Evolutionary conservation across 2,797 vertebrate genomes (phyloP).

Genomic region (Sternotherus odoratus): DNA sequence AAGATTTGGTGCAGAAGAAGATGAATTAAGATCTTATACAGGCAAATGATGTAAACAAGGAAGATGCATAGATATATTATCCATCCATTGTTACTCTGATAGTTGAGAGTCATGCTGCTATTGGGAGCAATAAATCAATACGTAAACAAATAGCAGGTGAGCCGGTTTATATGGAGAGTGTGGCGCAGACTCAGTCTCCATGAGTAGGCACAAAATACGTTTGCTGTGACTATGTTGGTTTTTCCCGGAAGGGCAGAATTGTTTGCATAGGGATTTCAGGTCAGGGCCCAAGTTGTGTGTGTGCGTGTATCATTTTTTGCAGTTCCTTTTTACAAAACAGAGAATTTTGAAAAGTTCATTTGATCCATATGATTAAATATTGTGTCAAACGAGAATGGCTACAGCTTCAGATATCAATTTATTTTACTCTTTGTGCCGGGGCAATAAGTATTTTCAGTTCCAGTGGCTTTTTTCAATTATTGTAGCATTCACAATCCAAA

Average conservation of each 20-base stretch:
- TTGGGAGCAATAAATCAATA: not conserved
- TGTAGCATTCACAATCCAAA: constrained; percentile 31
- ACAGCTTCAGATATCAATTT: constrained; percentile 33
- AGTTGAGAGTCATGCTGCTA: not conserved
- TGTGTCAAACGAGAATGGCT: not conserved
- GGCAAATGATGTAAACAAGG: not conserved
- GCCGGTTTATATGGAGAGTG: rapidly evolving
- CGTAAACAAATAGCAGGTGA: not conserved
- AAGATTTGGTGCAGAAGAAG: not conserved
- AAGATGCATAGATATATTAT: not conserved
- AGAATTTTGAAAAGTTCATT: not conserved
- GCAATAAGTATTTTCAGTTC: constrained; percentile 23
- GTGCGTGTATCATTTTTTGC: not conserved
- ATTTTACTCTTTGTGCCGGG: constrained; percentile 26
- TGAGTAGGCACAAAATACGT: rapidly evolving
- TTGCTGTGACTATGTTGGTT: rapidly evolving
- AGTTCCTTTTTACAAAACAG: not conserved
- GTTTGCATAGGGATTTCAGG: not conserved
- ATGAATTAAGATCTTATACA: not conserved
- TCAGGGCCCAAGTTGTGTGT: rapidly evolving
- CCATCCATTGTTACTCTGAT: not conserved
- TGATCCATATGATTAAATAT: constrained; percentile 45
- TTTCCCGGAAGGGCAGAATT: not conserved
- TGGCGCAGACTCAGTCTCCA: not conserved
- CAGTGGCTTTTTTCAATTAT: constrained; percentile 29